phyloP scores from a whole-genome alignment of 1,140 invertebrate genomes.

The Apis dorsata region DNA sequence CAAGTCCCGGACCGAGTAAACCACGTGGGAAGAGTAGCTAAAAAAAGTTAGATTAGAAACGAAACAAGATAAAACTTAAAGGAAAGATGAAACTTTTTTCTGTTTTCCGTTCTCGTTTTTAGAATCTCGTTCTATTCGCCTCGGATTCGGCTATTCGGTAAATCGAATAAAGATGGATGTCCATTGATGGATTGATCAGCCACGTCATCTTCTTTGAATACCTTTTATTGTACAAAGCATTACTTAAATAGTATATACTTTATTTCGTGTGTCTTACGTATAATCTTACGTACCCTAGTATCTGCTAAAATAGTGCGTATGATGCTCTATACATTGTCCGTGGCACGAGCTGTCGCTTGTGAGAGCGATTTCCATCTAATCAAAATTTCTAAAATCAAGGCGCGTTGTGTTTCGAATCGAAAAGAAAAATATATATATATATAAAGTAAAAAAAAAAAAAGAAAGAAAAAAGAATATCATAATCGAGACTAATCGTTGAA shows the following conservation, averaged over 20 bases:
- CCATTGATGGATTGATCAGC: conserved; percentile 26
- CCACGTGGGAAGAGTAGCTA: not conserved
- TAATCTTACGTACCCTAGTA: conserved; percentile 57
- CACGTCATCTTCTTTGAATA: conserved; percentile 70
- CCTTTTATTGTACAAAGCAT: conserved; percentile 79
- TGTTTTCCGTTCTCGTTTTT: not conserved
- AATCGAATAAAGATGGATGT: not conserved
- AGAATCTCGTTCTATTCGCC: not conserved
- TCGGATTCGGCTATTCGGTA: not conserved
- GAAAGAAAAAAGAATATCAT: not conserved
- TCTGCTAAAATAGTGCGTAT: conserved; percentile 70
- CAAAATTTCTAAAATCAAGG: not conserved
- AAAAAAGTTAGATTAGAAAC: not conserved
- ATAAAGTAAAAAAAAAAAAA: not conserved
- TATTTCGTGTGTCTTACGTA: conserved; percentile 60
- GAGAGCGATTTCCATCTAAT: conserved; percentile 15
- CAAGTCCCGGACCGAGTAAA: not conserved
- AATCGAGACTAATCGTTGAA: not conserved
- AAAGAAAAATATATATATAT: not conserved
- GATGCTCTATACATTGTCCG: conserved; percentile 68
- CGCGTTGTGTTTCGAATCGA: too few relatives aligned
- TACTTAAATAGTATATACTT: conserved; percentile 76
- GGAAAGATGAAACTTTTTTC: not conserved
- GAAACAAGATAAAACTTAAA: not conserved
- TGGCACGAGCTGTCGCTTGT: conserved; percentile 56